phyloP scores from a whole-genome alignment of 2,888 invertebrate genomes.

The Magallana nippona region DNA sequence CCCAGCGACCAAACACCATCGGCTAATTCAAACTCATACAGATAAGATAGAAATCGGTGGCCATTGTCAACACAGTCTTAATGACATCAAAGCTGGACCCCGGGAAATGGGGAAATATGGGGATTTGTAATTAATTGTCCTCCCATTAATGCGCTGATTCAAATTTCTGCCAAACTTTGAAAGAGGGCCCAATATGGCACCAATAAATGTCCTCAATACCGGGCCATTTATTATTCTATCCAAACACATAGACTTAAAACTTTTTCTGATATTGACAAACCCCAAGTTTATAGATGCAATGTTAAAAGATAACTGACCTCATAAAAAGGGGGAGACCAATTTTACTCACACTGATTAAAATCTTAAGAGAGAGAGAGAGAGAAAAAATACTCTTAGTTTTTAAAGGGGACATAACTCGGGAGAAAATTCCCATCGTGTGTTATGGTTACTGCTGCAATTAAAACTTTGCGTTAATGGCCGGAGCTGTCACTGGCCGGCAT shows the following conservation, averaged over 20 bases:
- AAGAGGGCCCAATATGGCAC: slow-evolving; percentile 25
- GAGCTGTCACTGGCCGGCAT: slow-evolving; percentile 11
- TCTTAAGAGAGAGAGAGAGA: neutral
- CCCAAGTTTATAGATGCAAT: slow-evolving; percentile 10
- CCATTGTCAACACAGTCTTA: slow-evolving; percentile 28
- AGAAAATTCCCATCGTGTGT: slow-evolving; percentile 2
- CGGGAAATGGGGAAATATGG: neutral
- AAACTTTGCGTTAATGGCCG: slow-evolving; percentile 6
- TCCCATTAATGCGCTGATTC: slow-evolving; percentile 17
- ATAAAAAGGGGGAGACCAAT: slow-evolving; percentile 21
- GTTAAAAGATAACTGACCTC: slow-evolving; percentile 24
- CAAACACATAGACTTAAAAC: slow-evolving; percentile 8
- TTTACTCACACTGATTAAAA: neutral
- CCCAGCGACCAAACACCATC: slow-evolving; percentile 44
- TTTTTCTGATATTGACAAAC: slow-evolving; percentile 29
- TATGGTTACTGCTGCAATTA: slow-evolving; percentile 26
- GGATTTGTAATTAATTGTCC: slow-evolving; percentile 42
- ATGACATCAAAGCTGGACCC: slow-evolving; percentile 39
- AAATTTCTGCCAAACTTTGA: slow-evolving; percentile 28
- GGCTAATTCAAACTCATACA: slow-evolving; percentile 38
- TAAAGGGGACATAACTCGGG: slow-evolving; percentile 17
- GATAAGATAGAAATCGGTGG: slow-evolving; percentile 35
- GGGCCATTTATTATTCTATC: slow-evolving; percentile 28
- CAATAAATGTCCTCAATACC: neutral
- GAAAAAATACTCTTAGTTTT: neutral